Evolutionary conservation across 1,140 invertebrate genomes (phyloP).

Genomic region (Eufriesea mexicana): DNA sequence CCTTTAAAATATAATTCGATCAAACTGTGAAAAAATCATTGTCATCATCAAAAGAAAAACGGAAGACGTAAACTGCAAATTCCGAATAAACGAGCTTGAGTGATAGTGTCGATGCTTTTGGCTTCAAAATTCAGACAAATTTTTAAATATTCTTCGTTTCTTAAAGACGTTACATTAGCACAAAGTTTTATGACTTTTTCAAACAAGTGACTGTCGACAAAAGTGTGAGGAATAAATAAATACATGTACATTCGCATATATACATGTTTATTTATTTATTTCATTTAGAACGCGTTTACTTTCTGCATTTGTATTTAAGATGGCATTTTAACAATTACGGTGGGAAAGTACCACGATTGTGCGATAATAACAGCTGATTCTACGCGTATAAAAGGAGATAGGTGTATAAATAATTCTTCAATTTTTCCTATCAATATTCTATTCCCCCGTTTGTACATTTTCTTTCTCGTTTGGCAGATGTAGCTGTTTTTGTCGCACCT

Average conservation of each 20-base stretch:
- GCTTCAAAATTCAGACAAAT: not conserved
- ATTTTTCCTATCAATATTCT: not conserved
- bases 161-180: conserved; percentile 12
- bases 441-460: not conserved
- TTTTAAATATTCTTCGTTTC: not conserved
- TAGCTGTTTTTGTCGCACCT: not conserved
- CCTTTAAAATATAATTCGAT: conserved; percentile 1
- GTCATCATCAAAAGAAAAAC: not conserved
- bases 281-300: too few species aligned
- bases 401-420: not conserved
- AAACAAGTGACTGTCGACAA: not conserved
- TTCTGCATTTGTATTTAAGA: not conserved
- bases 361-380: not conserved
- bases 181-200: conserved; percentile 14
- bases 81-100: not conserved
- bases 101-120: not conserved
- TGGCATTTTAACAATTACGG: not conserved
- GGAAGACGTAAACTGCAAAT: not conserved
- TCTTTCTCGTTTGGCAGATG: not conserved
- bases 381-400: not conserved
- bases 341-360: not conserved
- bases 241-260: too few species aligned
- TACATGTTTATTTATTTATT: conserved; percentile 11
- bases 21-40: not conserved
- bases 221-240: conserved; percentile 5